Evolutionary conservation across 2,797 vertebrate species (phyloP), one percentile per base, ranked within the genome.

Genomic region (Bradypodion ventrale): DNA sequence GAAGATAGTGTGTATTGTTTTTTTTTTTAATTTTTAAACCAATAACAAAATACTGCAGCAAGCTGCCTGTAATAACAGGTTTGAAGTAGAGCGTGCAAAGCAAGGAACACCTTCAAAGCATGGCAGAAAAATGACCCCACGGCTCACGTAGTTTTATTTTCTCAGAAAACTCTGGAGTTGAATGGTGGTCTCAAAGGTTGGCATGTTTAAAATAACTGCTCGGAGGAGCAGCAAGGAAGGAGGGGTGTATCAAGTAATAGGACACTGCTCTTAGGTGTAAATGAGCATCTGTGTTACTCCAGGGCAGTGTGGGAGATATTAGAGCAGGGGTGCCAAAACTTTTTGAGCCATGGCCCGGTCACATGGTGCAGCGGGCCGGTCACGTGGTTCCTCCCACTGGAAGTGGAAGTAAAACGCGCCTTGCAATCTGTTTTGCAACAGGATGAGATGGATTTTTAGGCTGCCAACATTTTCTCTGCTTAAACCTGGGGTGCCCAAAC

Each of bases 161-260:
- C 89, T 90, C 84, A 89, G 89, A 79, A 90, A 92, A 85, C 91
- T 88, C 16, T 1, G 72, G 80, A 86, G 89, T 75, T 86, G 90
- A 65, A 91, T 89, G 90, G 83, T 75, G 85, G 87, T 73, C 2
- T 0, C 74, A 6, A 7, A 86, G 75, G 86, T 27, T 79, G 83
- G 35, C 1, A 19, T 62, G 78, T 82, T 93, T 88, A 73, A 86
- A 86, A 79, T 80, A 90, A 82, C 84, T 81, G 42, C 86, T 76
- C 27, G 74, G 75, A 87, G 79, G 72, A 90, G 84, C 76, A 60
- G 32, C 52, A 15, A 66, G 29, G 70, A 76, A 86, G 75, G 78
- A 21, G 68, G 12, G 82, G 87, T 0, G 5, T 0, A 1, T 0
- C 0, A 0, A 60, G 80, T 85, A 79, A 78, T 65, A 63, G 76